These are phyloP conservation scores for Diorhabda elongata DNA, from an alignment of 1,140 invertebrate genomes.

Conservation along the genomic window DNA sequence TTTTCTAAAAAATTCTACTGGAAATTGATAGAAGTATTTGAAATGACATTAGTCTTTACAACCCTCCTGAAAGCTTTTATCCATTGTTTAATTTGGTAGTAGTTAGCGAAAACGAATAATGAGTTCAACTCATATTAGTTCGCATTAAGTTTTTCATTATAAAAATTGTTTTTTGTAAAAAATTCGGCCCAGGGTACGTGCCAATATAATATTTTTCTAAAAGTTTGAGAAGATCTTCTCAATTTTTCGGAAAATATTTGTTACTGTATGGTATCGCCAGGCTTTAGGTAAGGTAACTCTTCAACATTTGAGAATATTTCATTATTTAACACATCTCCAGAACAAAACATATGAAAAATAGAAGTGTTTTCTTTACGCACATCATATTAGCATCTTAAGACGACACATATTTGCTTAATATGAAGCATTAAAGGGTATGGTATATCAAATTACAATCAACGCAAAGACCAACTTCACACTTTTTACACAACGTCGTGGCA, in stretches of 20 bases:
- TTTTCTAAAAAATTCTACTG: no score
- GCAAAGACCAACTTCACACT: constrained; percentile 28
- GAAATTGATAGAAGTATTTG: no score
- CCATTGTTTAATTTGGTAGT: no score
- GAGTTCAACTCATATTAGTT: no score
- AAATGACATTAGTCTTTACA: no score
- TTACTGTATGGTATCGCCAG: not conserved
- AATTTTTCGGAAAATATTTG: constrained; percentile 3
- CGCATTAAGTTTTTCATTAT: no score
- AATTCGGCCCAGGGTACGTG: no score
- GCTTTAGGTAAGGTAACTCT: constrained; percentile 1
- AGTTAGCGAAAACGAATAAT: no score
- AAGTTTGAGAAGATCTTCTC: not conserved
- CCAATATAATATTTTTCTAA: no score
- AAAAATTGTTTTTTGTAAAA: no score
- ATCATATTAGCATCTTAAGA: not conserved
- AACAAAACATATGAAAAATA: constrained; percentile 21
- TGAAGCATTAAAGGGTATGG: constrained; percentile 13
- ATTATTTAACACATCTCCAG: constrained; percentile 3
- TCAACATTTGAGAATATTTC: not conserved
- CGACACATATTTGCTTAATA: not conserved
- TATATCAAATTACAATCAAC: constrained; percentile 24
- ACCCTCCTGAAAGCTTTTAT: no score
- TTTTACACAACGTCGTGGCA: constrained; percentile 24
- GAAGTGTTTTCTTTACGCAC: not conserved